Evolutionary conservation across 2,888 invertebrate genomes (phyloP), one percentile per base, ranked within the genome.

Genomic region (Tachina lurida): DNA sequence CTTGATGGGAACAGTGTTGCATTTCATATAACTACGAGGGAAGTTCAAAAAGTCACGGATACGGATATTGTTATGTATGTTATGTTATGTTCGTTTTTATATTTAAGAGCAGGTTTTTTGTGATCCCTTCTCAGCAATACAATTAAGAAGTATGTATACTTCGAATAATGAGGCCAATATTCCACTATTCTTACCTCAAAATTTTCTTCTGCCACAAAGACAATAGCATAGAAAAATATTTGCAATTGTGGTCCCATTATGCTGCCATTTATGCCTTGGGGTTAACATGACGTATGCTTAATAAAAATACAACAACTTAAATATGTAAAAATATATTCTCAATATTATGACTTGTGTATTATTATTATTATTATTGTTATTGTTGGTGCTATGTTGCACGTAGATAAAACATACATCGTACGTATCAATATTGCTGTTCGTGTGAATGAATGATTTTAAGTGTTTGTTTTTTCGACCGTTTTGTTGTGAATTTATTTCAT

Each of bases 401-500:
- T 71, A 71, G 31, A 13, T 54, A 49, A 47, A 41, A 31, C 60
- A 60, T 13, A 68, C 17, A 68, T 52, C 39, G 60, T 73, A 39
- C 52, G 49, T 19, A 45, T 45, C 15, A 63, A 17, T 58, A 52
- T 19, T 8, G 43, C n/a, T 47, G 63, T 31, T 65, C 12, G 17
- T 54, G 56, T 77, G 10, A 31, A 31, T 31, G 31, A 31, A 31
- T 76, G 49, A 52, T 45, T 78, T 2, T 41, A 54, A 73, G 22
- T 62, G 65, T 67, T 84, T 70, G 63, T 54, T 76, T 47, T 67
- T 65, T 45, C n/a, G n/a, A 65, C 78, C 81, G 76, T 73, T 76
- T 84, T 79, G 68, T 75, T 77, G 76, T 47, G 65, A 83, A n/a
- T n/a, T n/a, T n/a, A n/a, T 84, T 83, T 81, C 62, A 70, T 65